Percentiles rank a stretch among this genome's conserved stretches.
These are phyloP conservation scores for Drosophila bipectinata DNA, from an alignment of 1,140 invertebrate genomes.

Conservation along the genomic window DNA sequence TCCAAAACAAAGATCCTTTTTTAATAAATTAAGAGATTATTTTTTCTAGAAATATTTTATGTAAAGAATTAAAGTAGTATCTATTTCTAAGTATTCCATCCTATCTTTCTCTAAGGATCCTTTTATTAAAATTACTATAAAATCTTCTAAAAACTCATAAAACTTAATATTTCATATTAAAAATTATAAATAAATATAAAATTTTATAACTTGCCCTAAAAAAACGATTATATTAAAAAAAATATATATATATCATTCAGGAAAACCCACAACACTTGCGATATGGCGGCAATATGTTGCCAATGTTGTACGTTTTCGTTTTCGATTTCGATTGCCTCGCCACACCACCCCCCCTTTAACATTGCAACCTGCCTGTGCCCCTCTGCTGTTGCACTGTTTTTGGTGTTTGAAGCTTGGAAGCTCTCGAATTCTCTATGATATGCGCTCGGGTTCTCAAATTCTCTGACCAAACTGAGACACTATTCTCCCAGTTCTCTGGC, in stretches of 20 bases:
- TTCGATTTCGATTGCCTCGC: conserved; percentile 25
- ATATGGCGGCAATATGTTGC: conserved; percentile 1
- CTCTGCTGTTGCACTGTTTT: not conserved
- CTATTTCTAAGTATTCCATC: no score
- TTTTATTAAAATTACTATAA: no score
- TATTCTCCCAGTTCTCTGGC: conserved; percentile 6
- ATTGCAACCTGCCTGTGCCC: not conserved
- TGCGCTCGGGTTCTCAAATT: conserved; percentile 11
- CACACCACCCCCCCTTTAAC: no score
- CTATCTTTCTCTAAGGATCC: no score
- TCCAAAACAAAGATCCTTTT: not conserved
- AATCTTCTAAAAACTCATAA: no score
- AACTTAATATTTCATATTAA: no score
- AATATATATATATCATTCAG: no score
- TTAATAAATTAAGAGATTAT: no score
- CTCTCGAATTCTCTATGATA: conserved; percentile 22
- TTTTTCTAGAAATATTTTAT: no score
- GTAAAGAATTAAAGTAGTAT: no score
- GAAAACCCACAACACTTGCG: not conserved
- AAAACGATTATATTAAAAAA: not conserved
- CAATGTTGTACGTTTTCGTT: conserved; percentile 27
- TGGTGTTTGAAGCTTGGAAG: conserved; percentile 1
- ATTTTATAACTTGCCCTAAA: not conserved
- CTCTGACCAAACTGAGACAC: not conserved
- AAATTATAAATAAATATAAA: no score